Evolutionary conservation across 35 echinoderm and acorn worm species (phyloP).

Genomic region (Amphiura filiformis): DNA sequence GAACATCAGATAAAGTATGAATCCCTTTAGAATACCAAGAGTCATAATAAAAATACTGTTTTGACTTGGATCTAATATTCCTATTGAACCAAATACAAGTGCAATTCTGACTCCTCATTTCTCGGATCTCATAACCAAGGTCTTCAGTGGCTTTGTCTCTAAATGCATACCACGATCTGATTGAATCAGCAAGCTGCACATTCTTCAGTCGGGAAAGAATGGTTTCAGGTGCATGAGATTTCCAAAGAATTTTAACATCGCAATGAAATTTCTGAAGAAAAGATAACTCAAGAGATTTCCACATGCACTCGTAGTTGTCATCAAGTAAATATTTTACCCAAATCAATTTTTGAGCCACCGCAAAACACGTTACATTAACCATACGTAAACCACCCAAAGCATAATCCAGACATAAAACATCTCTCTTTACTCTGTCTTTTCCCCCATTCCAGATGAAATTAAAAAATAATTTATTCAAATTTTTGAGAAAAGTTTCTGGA

Average conservation of each 20-base stretch:
- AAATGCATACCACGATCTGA: neutral
- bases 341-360: neutral
- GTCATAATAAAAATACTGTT: constrained; percentile 1
- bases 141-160: neutral
- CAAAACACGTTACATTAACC: neutral
- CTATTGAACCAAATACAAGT: constrained; percentile 6
- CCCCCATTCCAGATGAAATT: constrained; percentile 23
- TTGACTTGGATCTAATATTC: neutral
- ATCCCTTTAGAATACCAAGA: neutral
- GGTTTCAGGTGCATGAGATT: neutral
- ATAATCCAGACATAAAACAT: neutral
- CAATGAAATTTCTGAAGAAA: neutral
- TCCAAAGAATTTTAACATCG: neutral
- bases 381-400: neutral
- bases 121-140: neutral
- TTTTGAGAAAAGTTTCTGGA: neutral
- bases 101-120: neutral
- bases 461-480: constrained; percentile 21
- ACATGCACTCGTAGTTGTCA: neutral
- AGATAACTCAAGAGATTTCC: neutral
- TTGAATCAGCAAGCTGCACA: neutral
- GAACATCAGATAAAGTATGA: neutral
- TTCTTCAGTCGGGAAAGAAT: neutral
- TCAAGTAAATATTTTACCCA: neutral
- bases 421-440: neutral